Percentiles rank a stretch among this genome's conserved stretches.
Conservation (phyloP, 92 coral and sea anemone genomes). For the Scolanthus callimorphus region DNA sequence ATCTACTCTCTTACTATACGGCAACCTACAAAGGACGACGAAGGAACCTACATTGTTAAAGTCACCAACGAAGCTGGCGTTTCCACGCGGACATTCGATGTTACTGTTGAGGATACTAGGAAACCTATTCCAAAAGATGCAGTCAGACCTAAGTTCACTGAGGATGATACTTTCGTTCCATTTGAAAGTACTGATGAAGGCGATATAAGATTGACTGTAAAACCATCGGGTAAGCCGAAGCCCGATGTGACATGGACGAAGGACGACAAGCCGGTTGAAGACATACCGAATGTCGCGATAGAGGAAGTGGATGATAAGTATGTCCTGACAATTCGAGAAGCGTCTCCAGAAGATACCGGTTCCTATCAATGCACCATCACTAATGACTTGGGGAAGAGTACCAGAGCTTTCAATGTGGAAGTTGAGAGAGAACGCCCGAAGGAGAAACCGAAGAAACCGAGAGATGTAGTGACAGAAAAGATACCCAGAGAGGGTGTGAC, state of each 20-base stretch:
- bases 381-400: constrained; percentile 68
- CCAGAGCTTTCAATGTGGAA: constrained; percentile 70
- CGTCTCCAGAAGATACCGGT: constrained; percentile 79
- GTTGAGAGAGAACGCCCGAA: constrained; percentile 42
- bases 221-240: constrained; percentile 73
- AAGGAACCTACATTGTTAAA: constrained; percentile 59
- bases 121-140: constrained; percentile 12
- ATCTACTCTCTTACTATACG: constrained; percentile 46
- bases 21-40: constrained; percentile 52
- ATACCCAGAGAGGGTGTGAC: background rate
- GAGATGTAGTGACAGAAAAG: no score
- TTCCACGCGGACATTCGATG: constrained; percentile 19
- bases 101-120: constrained; percentile 37
- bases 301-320: constrained; percentile 54
- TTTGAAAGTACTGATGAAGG: constrained; percentile 74
- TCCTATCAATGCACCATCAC: constrained; percentile 78
- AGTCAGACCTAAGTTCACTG: constrained; percentile 49
- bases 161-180: constrained; percentile 43
- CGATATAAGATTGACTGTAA: constrained; percentile 40
- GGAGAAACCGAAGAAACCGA: background rate
- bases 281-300: constrained; percentile 9
- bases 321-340: constrained; percentile 55
- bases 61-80: constrained; percentile 45
- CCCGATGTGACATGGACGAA: constrained; percentile 94
- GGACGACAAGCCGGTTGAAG: constrained; percentile 57